A percentile compares a stretch with the other conserved stretches of the same genome.
These are phyloP conservation scores for Hedya salicella DNA, from an alignment of 2,888 invertebrate genomes.

Conservation along the genomic window DNA sequence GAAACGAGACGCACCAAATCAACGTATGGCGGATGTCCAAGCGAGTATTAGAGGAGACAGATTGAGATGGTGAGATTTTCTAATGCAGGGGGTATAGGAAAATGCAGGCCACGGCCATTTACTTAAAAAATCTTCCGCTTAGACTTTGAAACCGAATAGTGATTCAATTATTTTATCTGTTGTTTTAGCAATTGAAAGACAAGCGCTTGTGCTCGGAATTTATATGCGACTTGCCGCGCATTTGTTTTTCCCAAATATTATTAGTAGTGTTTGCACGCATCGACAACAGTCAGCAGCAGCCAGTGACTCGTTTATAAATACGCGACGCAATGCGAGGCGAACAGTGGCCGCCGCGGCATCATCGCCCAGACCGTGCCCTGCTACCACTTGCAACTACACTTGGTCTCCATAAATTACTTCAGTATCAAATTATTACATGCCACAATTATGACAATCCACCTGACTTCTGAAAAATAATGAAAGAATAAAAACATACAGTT, in stretches of 20 bases:
- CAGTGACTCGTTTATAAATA: neutral
- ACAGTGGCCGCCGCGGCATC: neutral
- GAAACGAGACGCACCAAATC: slow-evolving; percentile 39
- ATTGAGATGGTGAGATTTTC: slow-evolving; percentile 17
- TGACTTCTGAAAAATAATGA: too few species aligned
- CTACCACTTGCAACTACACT: too few species aligned
- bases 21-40: slow-evolving; percentile 48
- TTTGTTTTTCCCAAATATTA: neutral
- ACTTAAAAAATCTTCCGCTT: neutral
- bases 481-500: too few species aligned
- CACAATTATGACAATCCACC: too few species aligned
- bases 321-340: neutral
- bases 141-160: neutral
- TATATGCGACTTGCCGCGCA: neutral
- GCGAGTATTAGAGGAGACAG: slow-evolving; percentile 12
- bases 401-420: too few species aligned
- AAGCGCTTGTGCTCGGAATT: too few species aligned
- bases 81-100: neutral
- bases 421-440: too few species aligned
- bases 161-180: neutral
- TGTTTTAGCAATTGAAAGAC: too few species aligned
- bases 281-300: neutral
- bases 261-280: neutral
- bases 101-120: neutral
- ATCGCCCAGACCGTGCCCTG: too few species aligned